Evolutionary conservation across 2,888 invertebrate genomes (phyloP).

Genomic region (Xylocampa areola): DNA sequence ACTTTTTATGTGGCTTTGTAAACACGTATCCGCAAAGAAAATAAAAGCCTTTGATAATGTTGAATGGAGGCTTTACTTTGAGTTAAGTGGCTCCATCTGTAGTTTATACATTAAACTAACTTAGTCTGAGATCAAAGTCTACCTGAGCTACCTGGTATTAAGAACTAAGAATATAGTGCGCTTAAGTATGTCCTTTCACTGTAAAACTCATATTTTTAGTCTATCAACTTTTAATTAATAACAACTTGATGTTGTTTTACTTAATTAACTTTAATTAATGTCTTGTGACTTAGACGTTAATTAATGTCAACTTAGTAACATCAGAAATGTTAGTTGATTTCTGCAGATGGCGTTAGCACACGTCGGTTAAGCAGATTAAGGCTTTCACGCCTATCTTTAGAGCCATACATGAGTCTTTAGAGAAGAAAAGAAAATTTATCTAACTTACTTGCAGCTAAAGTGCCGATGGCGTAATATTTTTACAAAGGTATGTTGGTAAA

Average conservation of each 20-base stretch:
- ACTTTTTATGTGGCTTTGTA: conserved; percentile 30
- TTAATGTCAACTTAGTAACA: conserved; percentile 5
- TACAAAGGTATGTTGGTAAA: neutral
- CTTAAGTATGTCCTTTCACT: neutral
- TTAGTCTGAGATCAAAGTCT: conserved; percentile 14
- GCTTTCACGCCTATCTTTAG: conserved; percentile 66
- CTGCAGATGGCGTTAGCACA: conserved; percentile 69
- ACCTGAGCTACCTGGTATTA: neutral
- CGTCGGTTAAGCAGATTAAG: conserved; percentile 73
- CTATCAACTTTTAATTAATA: no score
- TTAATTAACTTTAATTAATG: neutral
- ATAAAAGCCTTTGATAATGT: conserved; percentile 18
- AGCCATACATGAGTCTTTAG: neutral
- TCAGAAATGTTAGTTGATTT: conserved; percentile 6
- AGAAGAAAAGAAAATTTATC: neutral
- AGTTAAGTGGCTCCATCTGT: conserved; percentile 64
- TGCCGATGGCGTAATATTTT: neutral
- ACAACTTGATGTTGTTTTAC: neutral
- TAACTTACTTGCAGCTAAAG: neutral
- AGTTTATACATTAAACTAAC: conserved; percentile 32
- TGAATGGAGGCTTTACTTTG: conserved; percentile 47
- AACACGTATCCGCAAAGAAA: conserved; percentile 16
- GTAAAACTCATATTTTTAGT: neutral
- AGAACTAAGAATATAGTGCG: neutral
- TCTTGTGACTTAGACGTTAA: conserved; percentile 36